A percentile compares a stretch with the other conserved stretches of the same genome.
Evolutionary conservation across 2,888 invertebrate genomes (phyloP).

Genomic region (Ectropis crepuscularia): DNA sequence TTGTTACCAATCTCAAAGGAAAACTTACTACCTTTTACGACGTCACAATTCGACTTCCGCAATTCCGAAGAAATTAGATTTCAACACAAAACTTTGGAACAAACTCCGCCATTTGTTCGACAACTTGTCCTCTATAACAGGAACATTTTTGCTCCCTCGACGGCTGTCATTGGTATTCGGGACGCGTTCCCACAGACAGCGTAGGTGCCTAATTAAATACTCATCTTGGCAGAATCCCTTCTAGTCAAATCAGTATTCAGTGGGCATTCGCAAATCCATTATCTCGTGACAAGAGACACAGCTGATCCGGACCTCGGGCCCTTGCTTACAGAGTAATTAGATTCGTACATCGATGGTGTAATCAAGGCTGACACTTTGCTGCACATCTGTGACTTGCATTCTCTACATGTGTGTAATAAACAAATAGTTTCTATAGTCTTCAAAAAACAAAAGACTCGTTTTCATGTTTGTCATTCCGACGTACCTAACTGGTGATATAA

Average conservation of each 20-base stretch:
- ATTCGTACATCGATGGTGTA: slow-evolving; percentile 73
- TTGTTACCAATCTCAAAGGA: neutral
- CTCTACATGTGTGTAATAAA: slow-evolving; percentile 20
- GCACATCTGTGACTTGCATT: slow-evolving; percentile 71
- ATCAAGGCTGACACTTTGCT: slow-evolving; percentile 75
- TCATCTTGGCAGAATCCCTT: slow-evolving; percentile 51
- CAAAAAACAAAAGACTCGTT: too few species aligned
- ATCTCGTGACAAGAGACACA: slow-evolving; percentile 64
- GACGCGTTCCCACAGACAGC: slow-evolving; percentile 34
- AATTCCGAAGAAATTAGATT: slow-evolving; percentile 20
- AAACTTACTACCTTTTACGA: slow-evolving; percentile 9
- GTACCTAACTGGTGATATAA: too few species aligned
- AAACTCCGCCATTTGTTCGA: slow-evolving; percentile 16
- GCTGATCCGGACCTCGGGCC: slow-evolving; percentile 58
- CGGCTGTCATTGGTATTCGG: slow-evolving; percentile 35
- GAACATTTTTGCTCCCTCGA: slow-evolving; percentile 22
- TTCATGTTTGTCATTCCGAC: too few species aligned
- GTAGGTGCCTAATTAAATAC: slow-evolving; percentile 52
- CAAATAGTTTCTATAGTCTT: too few species aligned
- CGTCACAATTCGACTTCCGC: slow-evolving; percentile 10
- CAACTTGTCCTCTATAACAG: slow-evolving; percentile 20
- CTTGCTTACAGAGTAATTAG: slow-evolving; percentile 65
- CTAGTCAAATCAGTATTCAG: slow-evolving; percentile 60
- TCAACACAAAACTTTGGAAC: slow-evolving; percentile 17
- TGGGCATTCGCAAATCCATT: slow-evolving; percentile 63